Evolutionary conservation across 2,888 invertebrate species (phyloP).

Genomic region (Amphipyra tragopoginis): DNA sequence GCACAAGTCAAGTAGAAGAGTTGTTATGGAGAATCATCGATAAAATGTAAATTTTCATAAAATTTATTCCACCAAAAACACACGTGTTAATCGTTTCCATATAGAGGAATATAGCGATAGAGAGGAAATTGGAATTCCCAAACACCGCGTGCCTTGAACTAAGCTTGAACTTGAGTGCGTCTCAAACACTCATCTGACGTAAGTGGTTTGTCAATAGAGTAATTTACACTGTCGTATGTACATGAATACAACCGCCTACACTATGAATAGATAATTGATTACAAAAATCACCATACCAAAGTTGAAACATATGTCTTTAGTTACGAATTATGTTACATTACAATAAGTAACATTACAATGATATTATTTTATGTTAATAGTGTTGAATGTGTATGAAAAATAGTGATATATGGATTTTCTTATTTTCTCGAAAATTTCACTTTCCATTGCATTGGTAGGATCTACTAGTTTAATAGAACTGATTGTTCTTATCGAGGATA

Average conservation of each 20-base stretch:
- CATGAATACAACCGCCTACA: conserved; percentile 70
- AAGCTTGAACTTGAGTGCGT: conserved; percentile 85
- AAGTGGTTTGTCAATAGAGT: conserved; percentile 81
- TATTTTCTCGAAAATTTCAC: neutral
- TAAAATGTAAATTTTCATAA: conserved; percentile 14
- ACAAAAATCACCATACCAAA: conserved; percentile 39
- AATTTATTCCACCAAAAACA: too few relatives aligned
- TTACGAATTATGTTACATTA: conserved; percentile 2
- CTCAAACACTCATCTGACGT: conserved; percentile 77
- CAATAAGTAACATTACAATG: too few relatives aligned
- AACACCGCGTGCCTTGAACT: conserved; percentile 81
- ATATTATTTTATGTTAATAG: neutral
- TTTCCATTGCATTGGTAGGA: neutral
- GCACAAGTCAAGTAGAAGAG: conserved; percentile 32
- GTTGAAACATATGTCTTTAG: conserved; percentile 2
- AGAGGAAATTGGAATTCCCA: conserved; percentile 61
- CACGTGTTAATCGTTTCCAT: conserved; percentile 16
- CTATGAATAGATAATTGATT: conserved; percentile 60
- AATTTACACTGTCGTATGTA: conserved; percentile 74
- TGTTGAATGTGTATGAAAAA: conserved; percentile 23
- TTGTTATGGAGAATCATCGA: conserved; percentile 38
- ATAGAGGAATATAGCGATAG: conserved; percentile 27
- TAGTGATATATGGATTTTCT: neutral
- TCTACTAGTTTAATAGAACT: neutral
- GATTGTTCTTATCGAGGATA: neutral